Percentiles rank a stretch among this genome's conserved stretches.
Evolutionary conservation across 1,140 invertebrate genomes (phyloP).

Genomic region (Bicyclus anynana): DNA sequence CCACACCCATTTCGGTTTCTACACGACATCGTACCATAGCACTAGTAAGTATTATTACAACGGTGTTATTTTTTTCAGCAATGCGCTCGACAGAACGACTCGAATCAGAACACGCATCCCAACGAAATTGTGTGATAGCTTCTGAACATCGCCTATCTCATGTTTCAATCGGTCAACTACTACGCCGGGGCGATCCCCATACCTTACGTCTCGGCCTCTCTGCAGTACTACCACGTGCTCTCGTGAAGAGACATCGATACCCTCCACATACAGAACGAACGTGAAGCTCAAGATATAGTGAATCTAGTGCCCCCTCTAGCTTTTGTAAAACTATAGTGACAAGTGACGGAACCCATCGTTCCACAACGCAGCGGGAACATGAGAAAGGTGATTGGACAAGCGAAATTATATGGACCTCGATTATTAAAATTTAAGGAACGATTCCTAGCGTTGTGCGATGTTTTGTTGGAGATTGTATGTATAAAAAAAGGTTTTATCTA

Average conservation of each 20-base stretch:
- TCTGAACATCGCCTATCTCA: constrained; percentile 76
- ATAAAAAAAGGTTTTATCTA: constrained; percentile 54
- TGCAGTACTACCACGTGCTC: constrained; percentile 60
- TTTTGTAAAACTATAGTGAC: constrained; percentile 9
- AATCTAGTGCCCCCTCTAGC: constrained; percentile 18
- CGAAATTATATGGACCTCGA: constrained; percentile 17
- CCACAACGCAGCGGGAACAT: constrained; percentile 46
- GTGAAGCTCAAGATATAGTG: constrained; percentile 13
- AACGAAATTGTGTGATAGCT: constrained; percentile 78
- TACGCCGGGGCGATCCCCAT: constrained; percentile 67
- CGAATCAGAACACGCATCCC: constrained; percentile 74
- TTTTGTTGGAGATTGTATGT: constrained; percentile 62
- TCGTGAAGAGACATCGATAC: constrained; percentile 32
- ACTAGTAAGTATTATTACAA: not conserved
- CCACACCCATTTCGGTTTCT: too few species aligned
- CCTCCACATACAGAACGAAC: not conserved
- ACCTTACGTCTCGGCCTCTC: constrained; percentile 59
- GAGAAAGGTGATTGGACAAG: constrained; percentile 67
- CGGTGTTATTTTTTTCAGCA: constrained; percentile 52
- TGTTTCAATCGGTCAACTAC: constrained; percentile 76
- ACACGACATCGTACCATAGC: too few species aligned
- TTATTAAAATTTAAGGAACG: constrained; percentile 44
- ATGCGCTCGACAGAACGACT: constrained; percentile 74
- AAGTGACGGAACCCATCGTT: constrained; percentile 10
- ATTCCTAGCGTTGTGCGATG: constrained; percentile 59